Evolutionary conservation across 2,888 invertebrate genomes (phyloP).

Genomic region (Ligdia adustata): DNA sequence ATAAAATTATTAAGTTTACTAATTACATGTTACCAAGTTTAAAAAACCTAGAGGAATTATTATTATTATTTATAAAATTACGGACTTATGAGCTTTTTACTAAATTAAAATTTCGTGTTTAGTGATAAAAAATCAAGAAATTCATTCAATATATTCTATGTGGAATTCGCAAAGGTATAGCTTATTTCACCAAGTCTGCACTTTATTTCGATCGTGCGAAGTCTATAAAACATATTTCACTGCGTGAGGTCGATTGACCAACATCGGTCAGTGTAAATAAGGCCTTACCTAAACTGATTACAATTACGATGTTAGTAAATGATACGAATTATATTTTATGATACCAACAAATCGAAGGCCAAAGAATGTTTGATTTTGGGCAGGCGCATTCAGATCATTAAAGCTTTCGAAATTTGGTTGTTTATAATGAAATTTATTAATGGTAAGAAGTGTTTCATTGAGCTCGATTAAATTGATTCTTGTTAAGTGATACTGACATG

Average conservation of each 20-base stretch:
- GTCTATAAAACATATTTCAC: too few species aligned
- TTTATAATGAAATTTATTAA: slow-evolving; percentile 24
- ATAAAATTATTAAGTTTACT: too few species aligned
- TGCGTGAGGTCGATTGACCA: not conserved
- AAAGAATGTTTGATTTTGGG: slow-evolving; percentile 31
- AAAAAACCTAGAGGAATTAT: too few species aligned
- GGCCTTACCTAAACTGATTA: slow-evolving; percentile 6
- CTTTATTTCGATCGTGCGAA: too few species aligned
- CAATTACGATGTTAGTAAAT: slow-evolving; percentile 23
- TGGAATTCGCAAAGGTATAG: too few species aligned
- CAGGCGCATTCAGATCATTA: slow-evolving; percentile 28
- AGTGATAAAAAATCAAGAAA: too few species aligned
- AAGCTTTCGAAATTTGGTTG: slow-evolving; percentile 32
- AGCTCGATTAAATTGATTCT: slow-evolving; percentile 11
- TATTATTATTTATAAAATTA: too few species aligned
- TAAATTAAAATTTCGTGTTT: too few species aligned
- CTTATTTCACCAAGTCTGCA: too few species aligned
- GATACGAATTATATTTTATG: slow-evolving; percentile 21
- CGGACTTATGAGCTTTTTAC: too few species aligned
- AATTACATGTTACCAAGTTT: too few species aligned
- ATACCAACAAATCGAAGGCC: slow-evolving; percentile 29
- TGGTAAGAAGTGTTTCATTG: slow-evolving; percentile 19
- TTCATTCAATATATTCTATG: too few species aligned
- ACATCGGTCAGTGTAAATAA: slow-evolving; percentile 14
- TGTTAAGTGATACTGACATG: slow-evolving; percentile 4